A percentile compares a stretch with the other conserved stretches of the same genome.
Conservation (phyloP, 2,888 invertebrate species). For the Agrilus mali region DNA sequence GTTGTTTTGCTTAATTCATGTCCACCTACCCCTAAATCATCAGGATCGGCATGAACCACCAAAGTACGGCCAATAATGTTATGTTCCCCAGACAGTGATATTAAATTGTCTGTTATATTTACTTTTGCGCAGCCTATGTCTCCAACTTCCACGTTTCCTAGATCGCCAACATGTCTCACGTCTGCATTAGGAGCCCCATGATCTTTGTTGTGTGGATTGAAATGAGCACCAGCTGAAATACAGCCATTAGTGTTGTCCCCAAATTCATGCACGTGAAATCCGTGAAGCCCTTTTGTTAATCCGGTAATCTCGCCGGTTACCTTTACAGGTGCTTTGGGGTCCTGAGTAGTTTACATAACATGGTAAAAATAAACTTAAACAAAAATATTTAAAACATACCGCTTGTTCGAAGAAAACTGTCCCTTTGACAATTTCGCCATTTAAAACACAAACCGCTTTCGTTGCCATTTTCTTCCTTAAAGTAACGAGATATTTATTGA, state of each 20-base stretch:
- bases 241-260: slow-evolving; percentile 94
- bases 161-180: slow-evolving; percentile 78
- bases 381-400: slow-evolving; percentile 34
- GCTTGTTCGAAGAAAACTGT: slow-evolving; percentile 69
- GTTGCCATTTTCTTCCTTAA: slow-evolving; percentile 37
- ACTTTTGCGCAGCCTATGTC: slow-evolving; percentile 53
- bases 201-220: slow-evolving; percentile 68
- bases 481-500: too few relatives aligned
- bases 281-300: slow-evolving; percentile 65
- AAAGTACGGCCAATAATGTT: slow-evolving; percentile 76
- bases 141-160: slow-evolving; percentile 69
- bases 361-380: neutral
- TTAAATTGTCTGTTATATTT: slow-evolving; percentile 46
- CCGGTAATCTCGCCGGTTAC: slow-evolving; percentile 77
- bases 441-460: slow-evolving; percentile 80
- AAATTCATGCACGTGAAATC: slow-evolving; percentile 93
- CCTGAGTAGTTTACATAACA: slow-evolving; percentile 23
- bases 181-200: slow-evolving; percentile 70
- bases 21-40: slow-evolving; percentile 88
- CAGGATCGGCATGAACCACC: slow-evolving; percentile 85
- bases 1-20: slow-evolving; percentile 87
- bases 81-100: slow-evolving; percentile 56
- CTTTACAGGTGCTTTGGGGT: slow-evolving; percentile 50
- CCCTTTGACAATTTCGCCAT: slow-evolving; percentile 68
- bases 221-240: slow-evolving; percentile 89